Conservation (phyloP, 37 sponge, comb jelly and placozoan species). For the Chondrilla cf. caribensis region DNA sequence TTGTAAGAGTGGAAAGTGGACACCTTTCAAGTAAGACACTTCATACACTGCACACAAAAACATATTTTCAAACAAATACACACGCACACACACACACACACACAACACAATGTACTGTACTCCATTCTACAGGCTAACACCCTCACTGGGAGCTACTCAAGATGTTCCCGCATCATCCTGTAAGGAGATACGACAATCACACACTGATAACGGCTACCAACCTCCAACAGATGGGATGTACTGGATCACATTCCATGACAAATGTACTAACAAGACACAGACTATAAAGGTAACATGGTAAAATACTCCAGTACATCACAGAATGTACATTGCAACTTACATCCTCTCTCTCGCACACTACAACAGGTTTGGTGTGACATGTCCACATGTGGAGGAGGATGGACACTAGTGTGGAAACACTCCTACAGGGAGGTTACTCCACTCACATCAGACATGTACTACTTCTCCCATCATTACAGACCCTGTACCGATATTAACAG, state of each 20-base stretch:
- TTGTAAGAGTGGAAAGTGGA: conserved; percentile 20
- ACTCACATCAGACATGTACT: conserved; percentile 35
- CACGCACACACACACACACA: background rate
- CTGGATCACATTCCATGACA: background rate
- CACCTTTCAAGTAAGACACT: conserved; percentile 20
- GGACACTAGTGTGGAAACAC: conserved; percentile 37
- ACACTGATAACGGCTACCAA: conserved; percentile 1
- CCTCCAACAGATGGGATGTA: background rate
- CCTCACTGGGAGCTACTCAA: background rate
- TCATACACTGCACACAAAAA: too few species aligned
- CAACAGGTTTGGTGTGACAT: conserved; percentile 26
- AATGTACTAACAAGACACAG: background rate
- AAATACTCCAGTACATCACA: background rate
- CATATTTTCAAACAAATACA: too few species aligned
- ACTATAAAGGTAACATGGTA: background rate
- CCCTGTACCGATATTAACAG: background rate
- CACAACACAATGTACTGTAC: background rate
- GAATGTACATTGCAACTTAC: too few species aligned
- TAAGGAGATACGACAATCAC: background rate
- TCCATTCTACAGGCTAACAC: background rate
- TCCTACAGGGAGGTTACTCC: conserved; percentile 20
- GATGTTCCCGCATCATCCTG: background rate
- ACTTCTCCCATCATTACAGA: conserved; percentile 6
- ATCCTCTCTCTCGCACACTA: background rate
- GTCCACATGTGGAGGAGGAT: conserved; percentile 32